phyloP scores from a whole-genome alignment of 2,113 vertebrate species.

The Vombatus ursinus region DNA sequence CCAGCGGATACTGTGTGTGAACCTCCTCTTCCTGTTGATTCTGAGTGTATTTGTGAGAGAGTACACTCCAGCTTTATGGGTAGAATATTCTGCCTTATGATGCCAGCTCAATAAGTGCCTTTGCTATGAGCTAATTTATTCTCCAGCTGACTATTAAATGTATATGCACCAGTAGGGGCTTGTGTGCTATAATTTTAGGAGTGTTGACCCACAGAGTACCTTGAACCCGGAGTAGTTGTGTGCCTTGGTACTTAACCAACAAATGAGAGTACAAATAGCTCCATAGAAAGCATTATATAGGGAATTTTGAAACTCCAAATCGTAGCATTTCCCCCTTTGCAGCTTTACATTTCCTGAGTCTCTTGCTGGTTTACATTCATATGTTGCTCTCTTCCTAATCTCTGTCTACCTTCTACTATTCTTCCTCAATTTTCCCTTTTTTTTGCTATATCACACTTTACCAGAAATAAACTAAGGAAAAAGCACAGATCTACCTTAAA shows the following conservation, averaged over 20 bases:
- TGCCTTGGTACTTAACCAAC: background rate
- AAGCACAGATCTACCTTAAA: background rate
- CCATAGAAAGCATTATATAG: background rate
- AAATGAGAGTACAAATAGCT: background rate
- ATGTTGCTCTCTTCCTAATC: background rate
- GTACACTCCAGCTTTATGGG: background rate
- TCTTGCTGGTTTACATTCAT: background rate
- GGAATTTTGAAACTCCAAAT: background rate
- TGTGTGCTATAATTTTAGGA: background rate
- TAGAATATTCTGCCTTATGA: background rate
- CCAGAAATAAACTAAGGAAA: slow-evolving; percentile 47
- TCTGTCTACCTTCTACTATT: background rate
- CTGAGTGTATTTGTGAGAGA: background rate
- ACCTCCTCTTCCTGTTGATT: background rate
- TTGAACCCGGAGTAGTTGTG: background rate
- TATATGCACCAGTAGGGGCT: background rate
- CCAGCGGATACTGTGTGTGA: background rate
- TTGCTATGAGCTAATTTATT: background rate
- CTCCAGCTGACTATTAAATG: background rate
- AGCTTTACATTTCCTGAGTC: background rate
- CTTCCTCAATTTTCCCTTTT: background rate
- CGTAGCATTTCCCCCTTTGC: background rate
- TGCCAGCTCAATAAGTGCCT: background rate
- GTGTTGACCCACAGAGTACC: background rate
- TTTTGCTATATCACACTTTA: background rate